Evolutionary conservation across 2,797 vertebrate species (phyloP).

Genomic region (Paguma larvata): DNA sequence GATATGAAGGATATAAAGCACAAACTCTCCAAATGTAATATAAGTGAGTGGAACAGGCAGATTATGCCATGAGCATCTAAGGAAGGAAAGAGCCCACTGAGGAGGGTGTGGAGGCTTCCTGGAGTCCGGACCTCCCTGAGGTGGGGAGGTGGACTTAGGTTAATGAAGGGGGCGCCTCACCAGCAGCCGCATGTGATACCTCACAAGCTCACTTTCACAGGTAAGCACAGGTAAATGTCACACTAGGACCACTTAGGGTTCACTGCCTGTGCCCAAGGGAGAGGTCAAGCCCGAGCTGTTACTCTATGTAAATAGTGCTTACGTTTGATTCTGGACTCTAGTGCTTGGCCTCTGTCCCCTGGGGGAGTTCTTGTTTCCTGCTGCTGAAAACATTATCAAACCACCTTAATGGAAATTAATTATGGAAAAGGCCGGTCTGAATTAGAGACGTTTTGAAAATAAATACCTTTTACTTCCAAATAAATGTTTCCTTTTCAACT

Average conservation of each 20-base stretch:
- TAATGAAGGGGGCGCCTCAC: fast-evolving
- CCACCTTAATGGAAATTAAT: conserved; percentile 22
- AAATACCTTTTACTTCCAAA: conserved; percentile 57
- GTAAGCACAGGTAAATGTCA: too few relatives aligned
- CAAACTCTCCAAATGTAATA: neutral
- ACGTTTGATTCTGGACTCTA: neutral
- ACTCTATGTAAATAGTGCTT: neutral
- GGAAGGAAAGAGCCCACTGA: too few relatives aligned
- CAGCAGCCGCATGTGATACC: neutral
- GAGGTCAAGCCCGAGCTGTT: fast-evolving
- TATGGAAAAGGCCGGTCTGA: conserved; percentile 20
- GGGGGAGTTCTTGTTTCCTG: neutral
- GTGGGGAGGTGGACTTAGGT: fast-evolving
- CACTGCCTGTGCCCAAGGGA: neutral
- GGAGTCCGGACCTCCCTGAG: neutral
- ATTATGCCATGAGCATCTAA: fast-evolving
- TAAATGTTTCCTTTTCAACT: conserved; percentile 59
- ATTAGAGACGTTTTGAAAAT: conserved; percentile 46
- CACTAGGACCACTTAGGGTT: fast-evolving
- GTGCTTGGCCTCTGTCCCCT: neutral
- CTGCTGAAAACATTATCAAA: conserved; percentile 24
- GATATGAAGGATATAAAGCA: neutral
- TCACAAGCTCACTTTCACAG: neutral
- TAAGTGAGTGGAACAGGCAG: neutral
- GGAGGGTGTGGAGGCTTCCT: neutral